A percentile compares a stretch with the other conserved stretches of the same genome.
phyloP scores from a whole-genome alignment of 2,797 vertebrate species.

The Melanotaenia boesemani region DNA sequence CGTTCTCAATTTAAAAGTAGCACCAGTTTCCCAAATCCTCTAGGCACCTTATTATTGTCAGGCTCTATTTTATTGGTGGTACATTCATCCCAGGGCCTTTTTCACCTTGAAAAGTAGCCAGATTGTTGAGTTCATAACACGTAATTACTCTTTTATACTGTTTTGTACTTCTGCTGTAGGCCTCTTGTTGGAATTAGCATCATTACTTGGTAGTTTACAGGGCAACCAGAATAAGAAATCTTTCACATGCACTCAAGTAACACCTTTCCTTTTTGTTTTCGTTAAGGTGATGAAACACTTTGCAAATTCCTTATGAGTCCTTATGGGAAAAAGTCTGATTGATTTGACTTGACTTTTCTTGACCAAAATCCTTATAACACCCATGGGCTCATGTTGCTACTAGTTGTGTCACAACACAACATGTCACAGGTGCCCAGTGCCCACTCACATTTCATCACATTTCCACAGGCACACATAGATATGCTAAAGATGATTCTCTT shows the following conservation, averaged over 20 bases:
- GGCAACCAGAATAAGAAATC: background rate
- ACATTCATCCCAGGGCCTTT: constrained; percentile 46
- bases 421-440: constrained; percentile 59
- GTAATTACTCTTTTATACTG: constrained; percentile 49
- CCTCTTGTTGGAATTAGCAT: constrained; percentile 36
- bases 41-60: constrained; percentile 63
- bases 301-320: background rate
- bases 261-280: constrained; percentile 10
- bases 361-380: constrained; percentile 49
- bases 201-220: constrained; percentile 11
- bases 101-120: constrained; percentile 20
- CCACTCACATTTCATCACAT: constrained; percentile 36
- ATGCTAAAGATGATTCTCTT: background rate
- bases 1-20: constrained; percentile 71
- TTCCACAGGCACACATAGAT: constrained; percentile 31
- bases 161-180: constrained; percentile 17
- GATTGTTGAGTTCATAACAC: constrained; percentile 36
- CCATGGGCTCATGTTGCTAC: constrained; percentile 45
- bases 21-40: constrained; percentile 65
- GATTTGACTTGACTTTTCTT: constrained; percentile 53
- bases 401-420: constrained; percentile 50
- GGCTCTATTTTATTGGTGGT: constrained; percentile 49
- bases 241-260: background rate
- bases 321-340: constrained; percentile 48
- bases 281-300: constrained; percentile 8